Conservation (phyloP, 2,797 vertebrate genomes). For the Xiphorhynchus erythropygius region DNA sequence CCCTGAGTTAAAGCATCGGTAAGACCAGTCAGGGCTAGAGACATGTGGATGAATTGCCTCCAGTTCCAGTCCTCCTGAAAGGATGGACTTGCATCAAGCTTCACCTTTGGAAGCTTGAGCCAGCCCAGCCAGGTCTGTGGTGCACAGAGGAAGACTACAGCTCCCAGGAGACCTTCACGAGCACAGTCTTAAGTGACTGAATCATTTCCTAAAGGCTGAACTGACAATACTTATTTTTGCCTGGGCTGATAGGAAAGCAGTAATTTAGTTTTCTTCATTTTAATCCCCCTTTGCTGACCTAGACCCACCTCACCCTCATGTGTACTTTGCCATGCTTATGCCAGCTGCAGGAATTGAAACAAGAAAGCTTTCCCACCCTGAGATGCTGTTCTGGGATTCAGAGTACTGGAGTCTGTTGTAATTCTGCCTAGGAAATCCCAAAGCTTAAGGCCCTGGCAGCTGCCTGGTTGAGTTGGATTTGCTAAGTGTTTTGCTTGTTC, state of each 20-base stretch:
- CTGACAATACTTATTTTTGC: background rate
- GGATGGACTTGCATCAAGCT: background rate
- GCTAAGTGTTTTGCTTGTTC: background rate
- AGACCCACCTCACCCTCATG: background rate
- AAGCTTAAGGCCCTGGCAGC: background rate
- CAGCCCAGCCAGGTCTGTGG: background rate
- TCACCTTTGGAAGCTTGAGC: background rate
- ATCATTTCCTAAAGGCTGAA: background rate
- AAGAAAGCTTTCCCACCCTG: background rate
- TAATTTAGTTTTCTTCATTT: background rate
- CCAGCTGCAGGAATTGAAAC: background rate
- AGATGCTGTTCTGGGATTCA: background rate
- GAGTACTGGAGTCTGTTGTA: background rate
- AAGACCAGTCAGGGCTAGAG: background rate
- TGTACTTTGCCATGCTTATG: background rate
- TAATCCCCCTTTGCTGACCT: background rate
- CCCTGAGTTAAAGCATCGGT: background rate
- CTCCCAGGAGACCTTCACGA: background rate
- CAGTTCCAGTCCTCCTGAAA: background rate
- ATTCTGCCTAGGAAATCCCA: background rate
- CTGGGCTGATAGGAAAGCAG: background rate
- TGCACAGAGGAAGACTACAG: background rate
- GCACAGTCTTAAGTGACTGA: background rate
- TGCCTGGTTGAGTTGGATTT: background rate
- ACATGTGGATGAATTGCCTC: background rate